Base-by-base conservation (phyloP, 2,113 vertebrate species). In the Nannobrachium achirus region DNA sequence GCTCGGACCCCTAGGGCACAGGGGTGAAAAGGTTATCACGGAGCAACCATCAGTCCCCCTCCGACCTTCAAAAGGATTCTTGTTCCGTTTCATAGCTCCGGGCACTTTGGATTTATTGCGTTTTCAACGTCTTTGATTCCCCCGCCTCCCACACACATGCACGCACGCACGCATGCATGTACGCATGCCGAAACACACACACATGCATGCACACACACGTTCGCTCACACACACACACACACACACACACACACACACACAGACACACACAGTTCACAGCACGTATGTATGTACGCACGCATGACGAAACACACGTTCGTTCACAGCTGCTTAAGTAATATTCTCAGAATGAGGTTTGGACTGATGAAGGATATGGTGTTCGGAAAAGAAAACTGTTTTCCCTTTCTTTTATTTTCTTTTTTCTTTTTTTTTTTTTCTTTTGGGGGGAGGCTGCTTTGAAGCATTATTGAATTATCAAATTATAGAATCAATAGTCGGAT, bases 11-110 rank as follows among this genome's bases (percentile, higher is more conserved):
- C 33, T 60, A 83, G 80, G 87, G 77, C 52, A 60, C n/a, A 66
- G 46, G 75, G 83, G 91, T 89, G 83, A 88, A 89, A 77, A 90
- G 92, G 90, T 92, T 90, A 92, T 91, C 89, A 83, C 16, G 58
- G 65, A 74, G 64, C 65, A 61, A 48, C 65, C 80, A 84, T 89
- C 72, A 69, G 71, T 52, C 57, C 25, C 25, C 6, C 25, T 2
- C 41, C 19, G 53, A 61, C 65, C 88, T 83, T 90, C 74, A 90
- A 87, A 59, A 81, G 61, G 56, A 73, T 16, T 55, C 13, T 51
- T 68, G 67, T 55, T 19, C 62, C 60, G 65, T 63, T 68, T 73
- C 50, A 13, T 74, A 55, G 62, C 46, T 38, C 71, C 9, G 68
- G 69, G 51, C 38, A 46, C 48, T 80, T 81, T 57, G 76, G 62